Percentiles rank a stretch among this genome's conserved stretches.
Conservation (phyloP, 2,797 vertebrate genomes). For the Melanotaenia boesemani region DNA sequence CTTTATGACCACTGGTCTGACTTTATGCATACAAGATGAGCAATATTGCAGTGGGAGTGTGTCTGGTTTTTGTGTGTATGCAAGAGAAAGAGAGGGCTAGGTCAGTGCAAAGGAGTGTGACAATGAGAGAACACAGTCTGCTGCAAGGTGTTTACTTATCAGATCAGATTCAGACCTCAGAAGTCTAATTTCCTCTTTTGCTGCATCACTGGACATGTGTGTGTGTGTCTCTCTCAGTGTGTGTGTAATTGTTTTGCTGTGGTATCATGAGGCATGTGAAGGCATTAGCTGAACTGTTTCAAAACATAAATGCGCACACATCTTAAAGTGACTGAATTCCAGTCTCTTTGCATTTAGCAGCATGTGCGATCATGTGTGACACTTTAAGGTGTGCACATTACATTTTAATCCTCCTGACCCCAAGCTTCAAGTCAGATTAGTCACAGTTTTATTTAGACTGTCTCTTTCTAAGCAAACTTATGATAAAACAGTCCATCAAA, state of each 20-base stretch:
- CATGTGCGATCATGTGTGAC: conserved; percentile 24
- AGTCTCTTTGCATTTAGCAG: conserved; percentile 19
- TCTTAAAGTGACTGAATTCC: conserved; percentile 7
- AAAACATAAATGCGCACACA: not conserved
- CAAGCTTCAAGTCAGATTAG: conserved; percentile 23
- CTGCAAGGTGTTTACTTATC: conserved; percentile 64
- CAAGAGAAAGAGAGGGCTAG: not conserved
- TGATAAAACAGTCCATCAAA: too few species aligned
- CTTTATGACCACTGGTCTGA: conserved; percentile 38
- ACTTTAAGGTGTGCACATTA: conserved; percentile 8
- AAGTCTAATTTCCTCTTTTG: conserved; percentile 70
- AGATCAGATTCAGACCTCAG: conserved; percentile 66
- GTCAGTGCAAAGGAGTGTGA: not conserved
- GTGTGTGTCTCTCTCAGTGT: not conserved
- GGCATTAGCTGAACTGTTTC: conserved; percentile 15
- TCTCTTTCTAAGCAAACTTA: not conserved
- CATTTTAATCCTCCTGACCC: not conserved
- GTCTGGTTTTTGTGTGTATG: conserved; percentile 5
- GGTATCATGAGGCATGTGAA: conserved; percentile 14
- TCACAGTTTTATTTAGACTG: conserved; percentile 21
- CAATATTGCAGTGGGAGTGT: conserved; percentile 10
- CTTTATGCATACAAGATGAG: conserved; percentile 37
- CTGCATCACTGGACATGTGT: conserved; percentile 18
- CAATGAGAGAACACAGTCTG: conserved; percentile 26
- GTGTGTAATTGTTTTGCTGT: conserved; percentile 17